Base-by-base conservation (phyloP, 1,140 invertebrate species). In the Aleiodes sp. region DNA sequence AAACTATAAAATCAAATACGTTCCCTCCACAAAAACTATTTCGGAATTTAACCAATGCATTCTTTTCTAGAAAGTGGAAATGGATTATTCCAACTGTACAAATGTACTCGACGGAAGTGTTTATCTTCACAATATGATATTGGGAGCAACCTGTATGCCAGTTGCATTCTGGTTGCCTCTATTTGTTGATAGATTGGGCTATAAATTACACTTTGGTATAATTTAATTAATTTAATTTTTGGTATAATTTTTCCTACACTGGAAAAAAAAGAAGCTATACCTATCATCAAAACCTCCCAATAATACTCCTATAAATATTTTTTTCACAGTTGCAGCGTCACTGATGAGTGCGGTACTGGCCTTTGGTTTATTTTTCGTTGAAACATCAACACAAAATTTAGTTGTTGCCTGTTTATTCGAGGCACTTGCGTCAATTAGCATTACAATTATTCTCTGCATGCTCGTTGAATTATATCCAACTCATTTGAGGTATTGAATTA, bases 311-410 rank as follows among this genome's bases (percentile, higher is more conserved):
- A 33, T 65, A 46, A 46, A n/a, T 39, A 70, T 68, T 69, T 56
- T 29, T 70, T 63, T 82, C 78, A 62, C 79, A 88, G 87, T 86
- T 29, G 77, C 85, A 52, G 84, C 84, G 21, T 80, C 87, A 33
- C 71, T 84, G 6, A 64, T 83, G 8, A 80, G 86, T 16, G 82
- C 83, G 7, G 64, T 74, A 0, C 78, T 82, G 26, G 81, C 83
- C 0, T 75, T 87, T 16, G 83, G 82, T 4, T 77, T 88, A n/a
- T 85, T 86, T 65, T 80, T 86, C 28, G 86, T 88, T 3, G 76
- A 79, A 37, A 82, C 79, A 12, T 79, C 85, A 8, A 66, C 73
- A 0, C 78, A 86, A 64, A 88, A 88, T 75, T 73, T 88, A 26
- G 71, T 87, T 24, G 75, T 86, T 9, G 80, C 85, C 0, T 84